phyloP scores from a whole-genome alignment of 2,113 vertebrate genomes.

The Prietella phreatophila region DNA sequence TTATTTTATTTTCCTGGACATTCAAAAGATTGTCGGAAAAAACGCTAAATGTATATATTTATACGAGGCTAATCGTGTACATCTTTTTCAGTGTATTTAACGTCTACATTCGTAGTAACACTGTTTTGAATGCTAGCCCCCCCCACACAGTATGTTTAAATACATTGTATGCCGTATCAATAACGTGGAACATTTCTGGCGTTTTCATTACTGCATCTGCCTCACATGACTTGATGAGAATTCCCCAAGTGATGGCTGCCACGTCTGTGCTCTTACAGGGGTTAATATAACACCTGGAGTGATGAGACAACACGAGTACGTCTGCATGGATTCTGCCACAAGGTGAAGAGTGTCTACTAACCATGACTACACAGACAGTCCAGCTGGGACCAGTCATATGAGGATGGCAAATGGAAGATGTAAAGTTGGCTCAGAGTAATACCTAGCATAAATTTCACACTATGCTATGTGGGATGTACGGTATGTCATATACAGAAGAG shows the following conservation, averaged over 20 bases:
- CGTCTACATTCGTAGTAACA: no score
- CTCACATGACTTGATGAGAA: conserved; percentile 41
- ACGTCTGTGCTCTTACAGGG: conserved; percentile 28
- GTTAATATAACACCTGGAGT: conserved; percentile 17
- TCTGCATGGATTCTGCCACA: conserved; percentile 1
- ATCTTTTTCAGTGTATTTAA: no score
- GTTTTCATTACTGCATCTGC: conserved; percentile 38
- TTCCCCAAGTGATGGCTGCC: not conserved
- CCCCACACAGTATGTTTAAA: not conserved
- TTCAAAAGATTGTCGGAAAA: no score
- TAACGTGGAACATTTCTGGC: conserved; percentile 17
- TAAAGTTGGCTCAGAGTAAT: conserved; percentile 59
- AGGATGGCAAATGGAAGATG: conserved; percentile 62
- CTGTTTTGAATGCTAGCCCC: no score
- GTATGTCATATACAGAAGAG: not conserved
- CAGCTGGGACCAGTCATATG: conserved; percentile 59
- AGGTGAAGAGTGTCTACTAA: not conserved
- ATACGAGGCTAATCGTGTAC: no score
- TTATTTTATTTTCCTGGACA: no score
- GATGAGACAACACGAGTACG: conserved; percentile 23
- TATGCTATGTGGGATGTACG: not conserved
- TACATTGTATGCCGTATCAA: not conserved
- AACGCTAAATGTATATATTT: no score
- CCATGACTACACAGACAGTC: conserved; percentile 39
- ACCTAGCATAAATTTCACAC: conserved; percentile 59